Evolutionary conservation across 2,888 invertebrate genomes (phyloP), one percentile per base, ranked within the genome.

Genomic region (Thumatha senex): DNA sequence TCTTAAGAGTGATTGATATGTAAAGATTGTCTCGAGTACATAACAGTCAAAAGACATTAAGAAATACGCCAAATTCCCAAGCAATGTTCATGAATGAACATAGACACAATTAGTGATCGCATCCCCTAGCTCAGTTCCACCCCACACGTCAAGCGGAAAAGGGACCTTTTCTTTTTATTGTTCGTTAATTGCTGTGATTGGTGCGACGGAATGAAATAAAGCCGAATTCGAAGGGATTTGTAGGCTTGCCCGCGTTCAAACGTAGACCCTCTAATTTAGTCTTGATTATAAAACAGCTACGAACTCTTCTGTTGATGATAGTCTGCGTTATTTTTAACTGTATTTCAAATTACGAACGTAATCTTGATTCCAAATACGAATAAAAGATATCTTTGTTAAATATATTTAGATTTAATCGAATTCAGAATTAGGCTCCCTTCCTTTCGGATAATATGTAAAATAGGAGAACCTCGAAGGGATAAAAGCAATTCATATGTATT

Each of bases 101-200:
- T 24, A 24, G 18, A 24, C 18, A 24, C 18, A 24, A 24, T 24
- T 24, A 24, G 18, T 24, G 18, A 24, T 24, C 5, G 3, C 18
- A 24, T 24, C 18, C 18, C 18, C 18, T 24, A 24, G 18, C 18
- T 24, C 18, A 24, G 18, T 24, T 24, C 18, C 18, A 24, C 18
- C 18, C 18, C 18, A 24, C 18, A 24, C 18, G 18, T 63, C 49
- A 54, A 59, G 62, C 54, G 56, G 67, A 63, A 63, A 67, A 67
- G 58, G 57, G 64, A 31, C 31, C 31, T 78, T 83, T 85, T 76
- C 75, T 70, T 78, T 81, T 80, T 78, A 77, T 79, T 80, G 73
- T 80, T 70, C 76, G 79, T 81, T 85, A 86, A 86, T 86, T 86
- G 85, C 80, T 81, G 75, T 84, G 86, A 86, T 87, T 86, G 86